A percentile compares a stretch with the other conserved stretches of the same genome.
Evolutionary conservation across 1,140 invertebrate genomes (phyloP).

Genomic region (Hycleus cichorii): DNA sequence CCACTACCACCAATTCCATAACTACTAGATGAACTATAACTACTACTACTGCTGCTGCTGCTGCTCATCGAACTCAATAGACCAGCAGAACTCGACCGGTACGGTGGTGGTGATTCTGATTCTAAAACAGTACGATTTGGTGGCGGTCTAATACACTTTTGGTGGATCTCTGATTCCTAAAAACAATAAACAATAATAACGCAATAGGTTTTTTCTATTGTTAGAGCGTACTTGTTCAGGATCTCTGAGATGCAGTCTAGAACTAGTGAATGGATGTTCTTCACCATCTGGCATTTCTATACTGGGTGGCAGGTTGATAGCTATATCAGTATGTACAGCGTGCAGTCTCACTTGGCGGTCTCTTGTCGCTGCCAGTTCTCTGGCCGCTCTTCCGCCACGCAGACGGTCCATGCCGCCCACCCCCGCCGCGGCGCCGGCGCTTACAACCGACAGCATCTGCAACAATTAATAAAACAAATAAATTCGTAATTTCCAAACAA

Average conservation of each 20-base stretch:
- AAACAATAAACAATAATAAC: conserved; percentile 26
- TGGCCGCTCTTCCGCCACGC: conserved; percentile 38
- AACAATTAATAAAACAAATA: conserved; percentile 21
- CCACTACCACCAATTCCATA: too few species aligned
- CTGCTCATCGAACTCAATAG: conserved; percentile 33
- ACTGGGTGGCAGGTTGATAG: conserved; percentile 58
- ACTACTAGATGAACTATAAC: conserved; percentile 10
- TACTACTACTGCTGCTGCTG: conserved; percentile 24
- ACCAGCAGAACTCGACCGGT: conserved; percentile 51
- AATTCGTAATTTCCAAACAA: not conserved
- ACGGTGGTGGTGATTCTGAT: conserved; percentile 58
- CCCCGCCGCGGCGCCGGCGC: conserved; percentile 50
- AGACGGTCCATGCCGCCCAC: conserved; percentile 45
- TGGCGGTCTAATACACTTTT: conserved; percentile 61
- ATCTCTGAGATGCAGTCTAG: conserved; percentile 55
- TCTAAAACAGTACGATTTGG: conserved; percentile 65
- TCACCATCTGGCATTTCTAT: conserved; percentile 64
- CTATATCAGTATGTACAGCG: conserved; percentile 54
- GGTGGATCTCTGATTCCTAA: conserved; percentile 59
- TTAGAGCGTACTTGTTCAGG: conserved; percentile 50
- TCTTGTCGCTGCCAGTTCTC: conserved; percentile 45
- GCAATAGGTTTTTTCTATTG: not conserved
- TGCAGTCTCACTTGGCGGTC: conserved; percentile 51
- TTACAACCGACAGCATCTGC: conserved; percentile 59
- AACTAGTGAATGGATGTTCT: conserved; percentile 55